Evolutionary conservation across 2,797 vertebrate species (phyloP).

Genomic region (Brotogeris chrysoptera): DNA sequence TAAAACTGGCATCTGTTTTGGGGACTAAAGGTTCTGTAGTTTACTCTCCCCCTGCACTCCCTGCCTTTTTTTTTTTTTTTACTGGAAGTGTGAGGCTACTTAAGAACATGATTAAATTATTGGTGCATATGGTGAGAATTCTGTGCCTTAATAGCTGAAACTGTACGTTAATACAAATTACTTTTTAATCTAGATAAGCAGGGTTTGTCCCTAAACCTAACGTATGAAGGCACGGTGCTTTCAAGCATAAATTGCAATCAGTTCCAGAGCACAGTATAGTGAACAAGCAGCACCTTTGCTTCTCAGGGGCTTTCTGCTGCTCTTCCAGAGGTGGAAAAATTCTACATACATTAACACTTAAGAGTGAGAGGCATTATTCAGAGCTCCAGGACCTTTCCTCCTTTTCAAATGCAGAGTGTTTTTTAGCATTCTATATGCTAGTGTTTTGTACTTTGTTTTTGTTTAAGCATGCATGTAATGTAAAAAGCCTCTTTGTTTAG

Average conservation of each 20-base stretch:
- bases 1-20: constrained; percentile 75
- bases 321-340: background rate
- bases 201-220: constrained; percentile 12
- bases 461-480: background rate
- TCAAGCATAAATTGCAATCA: background rate
- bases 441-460: background rate
- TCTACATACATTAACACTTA: background rate
- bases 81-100: constrained; percentile 60
- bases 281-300: background rate
- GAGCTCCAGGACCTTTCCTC: background rate
- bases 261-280: background rate
- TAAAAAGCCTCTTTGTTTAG: background rate
- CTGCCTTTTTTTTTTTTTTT: constrained; percentile 28
- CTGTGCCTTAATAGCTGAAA: constrained; percentile 9
- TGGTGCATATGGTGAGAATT: constrained; percentile 34
- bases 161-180: background rate
- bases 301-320: background rate
- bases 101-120: constrained; percentile 68
- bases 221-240: background rate
- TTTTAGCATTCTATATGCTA: background rate
- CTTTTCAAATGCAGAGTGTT: background rate
- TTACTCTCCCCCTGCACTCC: constrained; percentile 15
- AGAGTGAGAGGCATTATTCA: background rate
- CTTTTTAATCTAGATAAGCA: background rate
- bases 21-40: constrained; percentile 70